Base-by-base conservation (phyloP, 2,888 invertebrate species). In the Heliconius sara region DNA sequence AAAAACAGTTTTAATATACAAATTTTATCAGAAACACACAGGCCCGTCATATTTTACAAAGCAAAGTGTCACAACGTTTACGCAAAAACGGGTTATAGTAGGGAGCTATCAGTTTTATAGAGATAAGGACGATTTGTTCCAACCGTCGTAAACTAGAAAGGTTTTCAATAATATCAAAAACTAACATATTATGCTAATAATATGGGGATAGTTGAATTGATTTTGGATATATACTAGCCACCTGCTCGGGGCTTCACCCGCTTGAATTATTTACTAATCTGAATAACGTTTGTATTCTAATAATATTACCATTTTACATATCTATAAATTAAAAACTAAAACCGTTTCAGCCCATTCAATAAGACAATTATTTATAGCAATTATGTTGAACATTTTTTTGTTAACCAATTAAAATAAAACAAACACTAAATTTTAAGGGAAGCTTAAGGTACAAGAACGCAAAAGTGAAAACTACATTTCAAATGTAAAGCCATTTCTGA, bases 81-180 rank as follows among this genome's bases (percentile, higher is more conserved):
- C 57, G n/a, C 73, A 73, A 73, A 75, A 75, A 78, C 78, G 76
- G 68, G 74, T 39, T 25, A 43, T 9, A 52, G 22, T 39, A 9
- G 27, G 74, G 66, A 57, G 66, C 79, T 77, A 80, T 81, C 80
- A 81, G 80, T 76, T 72, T 80, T 80, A 74, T 78, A 78, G 65
- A 79, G 84, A 84, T 84, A 84, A 84, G 82, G 77, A 65, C 81
- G 79, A 80, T 82, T 83, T 83, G 83, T 82, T 80, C 79, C 78
- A 79, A 79, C 82, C 80, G 77, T 83, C 84, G 83, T 83, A 84
- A 84, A 84, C 72, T 78, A 77, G 60, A 79, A 83, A 81, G 82
- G 83, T 80, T 83, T 83, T 84, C 83, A 83, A 83, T 82, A 81
- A 82, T 76, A 80, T 79, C 76, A 81, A 81, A 84, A 83, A 83